These are phyloP conservation scores for Choristoneura fumiferana DNA, from an alignment of 1,140 invertebrate genomes.

Conservation along the genomic window DNA sequence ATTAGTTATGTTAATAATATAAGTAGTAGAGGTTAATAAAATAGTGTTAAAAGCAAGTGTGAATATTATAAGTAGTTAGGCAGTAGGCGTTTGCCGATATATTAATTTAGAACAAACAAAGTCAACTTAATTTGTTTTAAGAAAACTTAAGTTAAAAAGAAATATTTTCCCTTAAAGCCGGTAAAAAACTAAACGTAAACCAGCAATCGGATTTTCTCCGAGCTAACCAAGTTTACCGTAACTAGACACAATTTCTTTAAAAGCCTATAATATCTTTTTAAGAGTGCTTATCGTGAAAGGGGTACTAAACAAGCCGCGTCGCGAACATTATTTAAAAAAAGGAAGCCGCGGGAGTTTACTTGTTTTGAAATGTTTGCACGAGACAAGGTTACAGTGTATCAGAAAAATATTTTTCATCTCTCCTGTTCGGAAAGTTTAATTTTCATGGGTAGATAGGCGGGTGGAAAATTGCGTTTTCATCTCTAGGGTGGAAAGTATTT, in stretches of 20 bases:
- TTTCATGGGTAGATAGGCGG: no score
- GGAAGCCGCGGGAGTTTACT: conserved; percentile 59
- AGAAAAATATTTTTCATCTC: neutral
- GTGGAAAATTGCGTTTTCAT: no score
- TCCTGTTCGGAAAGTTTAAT: no score
- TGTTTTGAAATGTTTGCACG: conserved; percentile 48
- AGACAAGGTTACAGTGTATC: neutral
- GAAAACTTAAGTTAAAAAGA: no score
- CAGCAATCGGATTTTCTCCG: conserved; percentile 8
- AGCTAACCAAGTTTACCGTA: conserved; percentile 22
- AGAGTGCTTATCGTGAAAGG: conserved; percentile 63
- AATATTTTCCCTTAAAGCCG: neutral
- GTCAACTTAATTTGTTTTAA: no score
- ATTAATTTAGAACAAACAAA: no score
- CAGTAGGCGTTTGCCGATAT: no score
- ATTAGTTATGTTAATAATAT: no score
- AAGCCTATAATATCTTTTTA: conserved; percentile 70
- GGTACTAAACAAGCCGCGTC: conserved; percentile 60
- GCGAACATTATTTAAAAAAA: conserved; percentile 71
- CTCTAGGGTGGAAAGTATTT: no score
- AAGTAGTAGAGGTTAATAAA: no score
- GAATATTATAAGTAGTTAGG: no score
- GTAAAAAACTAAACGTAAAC: conserved; percentile 6
- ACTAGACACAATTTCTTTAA: conserved; percentile 64
- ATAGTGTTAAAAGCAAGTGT: no score